Conservation (phyloP, 2,113 vertebrate genomes). For the Anoura caudifer region DNA sequence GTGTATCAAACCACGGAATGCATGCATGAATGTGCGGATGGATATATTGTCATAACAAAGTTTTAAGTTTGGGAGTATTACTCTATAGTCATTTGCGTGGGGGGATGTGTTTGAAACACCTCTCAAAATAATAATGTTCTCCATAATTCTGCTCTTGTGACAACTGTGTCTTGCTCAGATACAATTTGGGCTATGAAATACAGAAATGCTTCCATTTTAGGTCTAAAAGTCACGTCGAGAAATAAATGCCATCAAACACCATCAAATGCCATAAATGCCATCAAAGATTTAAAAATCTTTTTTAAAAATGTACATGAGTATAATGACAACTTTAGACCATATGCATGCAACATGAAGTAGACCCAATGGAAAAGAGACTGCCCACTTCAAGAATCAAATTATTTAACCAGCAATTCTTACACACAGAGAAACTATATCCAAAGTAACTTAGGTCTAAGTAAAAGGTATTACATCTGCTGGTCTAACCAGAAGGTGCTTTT, state of each 20-base stretch:
- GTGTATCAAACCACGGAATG: fast-evolving
- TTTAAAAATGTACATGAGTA: background rate
- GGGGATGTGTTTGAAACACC: background rate
- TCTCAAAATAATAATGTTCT: background rate
- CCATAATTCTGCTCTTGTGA: background rate
- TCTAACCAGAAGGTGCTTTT: background rate
- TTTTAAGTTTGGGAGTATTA: too few relatives aligned
- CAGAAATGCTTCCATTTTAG: background rate
- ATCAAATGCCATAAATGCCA: background rate
- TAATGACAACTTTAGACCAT: background rate
- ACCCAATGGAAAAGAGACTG: background rate
- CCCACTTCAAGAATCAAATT: background rate
- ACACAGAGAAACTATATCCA: background rate
- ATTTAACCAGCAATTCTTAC: background rate
- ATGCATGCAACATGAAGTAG: too few relatives aligned
- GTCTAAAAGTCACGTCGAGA: fast-evolving
- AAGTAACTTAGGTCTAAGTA: background rate
- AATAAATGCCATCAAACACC: background rate
- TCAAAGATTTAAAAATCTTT: background rate
- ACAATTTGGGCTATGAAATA: background rate
- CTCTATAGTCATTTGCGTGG: background rate
- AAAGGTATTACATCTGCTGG: background rate
- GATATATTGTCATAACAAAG: background rate
- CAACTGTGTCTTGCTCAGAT: background rate
- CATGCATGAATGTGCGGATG: too few relatives aligned